Percentiles rank a stretch among this genome's conserved stretches.
Conservation (phyloP, 2,113 vertebrate genomes). For the Arothron firmamentum region DNA sequence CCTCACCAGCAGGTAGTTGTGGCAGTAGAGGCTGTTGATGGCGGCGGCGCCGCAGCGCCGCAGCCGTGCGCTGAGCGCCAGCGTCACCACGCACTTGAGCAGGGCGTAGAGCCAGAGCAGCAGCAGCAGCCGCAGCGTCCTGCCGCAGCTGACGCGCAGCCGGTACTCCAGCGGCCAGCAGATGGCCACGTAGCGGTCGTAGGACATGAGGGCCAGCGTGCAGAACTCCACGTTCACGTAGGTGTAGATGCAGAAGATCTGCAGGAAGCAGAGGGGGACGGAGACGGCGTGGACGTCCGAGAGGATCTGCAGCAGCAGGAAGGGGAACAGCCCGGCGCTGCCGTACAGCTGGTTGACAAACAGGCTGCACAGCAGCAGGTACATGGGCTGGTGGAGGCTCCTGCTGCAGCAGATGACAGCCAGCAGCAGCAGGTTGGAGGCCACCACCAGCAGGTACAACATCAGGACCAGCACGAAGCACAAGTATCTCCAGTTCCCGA, state of each 20-base stretch:
- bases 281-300: slow-evolving; percentile 25
- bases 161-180: slow-evolving; percentile 33
- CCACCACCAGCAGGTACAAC: background rate
- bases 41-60: slow-evolving; percentile 47
- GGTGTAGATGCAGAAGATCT: slow-evolving; percentile 25
- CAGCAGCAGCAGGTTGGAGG: slow-evolving; percentile 12
- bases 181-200: slow-evolving; percentile 30
- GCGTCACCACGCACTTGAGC: background rate
- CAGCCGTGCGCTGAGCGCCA: background rate
- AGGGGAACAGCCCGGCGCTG: slow-evolving; percentile 15
- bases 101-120: slow-evolving; percentile 34
- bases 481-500: too few relatives aligned
- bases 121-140: background rate
- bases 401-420: slow-evolving; percentile 40
- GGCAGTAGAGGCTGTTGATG: slow-evolving; percentile 55
- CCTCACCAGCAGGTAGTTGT: slow-evolving; percentile 51
- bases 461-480: background rate
- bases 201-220: slow-evolving; percentile 20
- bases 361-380: slow-evolving; percentile 55
- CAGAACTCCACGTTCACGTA: slow-evolving; percentile 33
- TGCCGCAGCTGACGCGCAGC: background rate
- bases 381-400: slow-evolving; percentile 60
- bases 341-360: slow-evolving; percentile 59
- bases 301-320: slow-evolving; percentile 14
- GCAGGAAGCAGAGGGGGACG: slow-evolving; percentile 25